A percentile compares a stretch with the other conserved stretches of the same genome.
Evolutionary conservation across 2,888 invertebrate genomes (phyloP).

Genomic region (Synergus japonicus): DNA sequence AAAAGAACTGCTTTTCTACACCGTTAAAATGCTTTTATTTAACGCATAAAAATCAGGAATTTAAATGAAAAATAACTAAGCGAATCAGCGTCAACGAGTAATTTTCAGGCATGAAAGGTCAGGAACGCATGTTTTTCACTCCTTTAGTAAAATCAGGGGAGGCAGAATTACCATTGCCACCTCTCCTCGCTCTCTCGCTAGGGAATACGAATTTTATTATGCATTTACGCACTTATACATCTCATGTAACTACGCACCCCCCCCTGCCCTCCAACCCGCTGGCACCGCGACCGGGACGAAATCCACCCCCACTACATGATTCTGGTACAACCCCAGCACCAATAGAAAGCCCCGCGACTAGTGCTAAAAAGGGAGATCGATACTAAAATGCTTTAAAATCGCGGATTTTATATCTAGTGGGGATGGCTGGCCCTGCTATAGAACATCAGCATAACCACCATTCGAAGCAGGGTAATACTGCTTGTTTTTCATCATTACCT

Average conservation of each 20-base stretch:
- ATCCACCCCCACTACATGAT: slow-evolving; percentile 72
- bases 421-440: slow-evolving; percentile 62
- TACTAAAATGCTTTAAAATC: slow-evolving; percentile 83
- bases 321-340: slow-evolving; percentile 67
- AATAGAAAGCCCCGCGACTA: slow-evolving; percentile 74
- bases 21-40: not conserved
- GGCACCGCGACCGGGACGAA: slow-evolving; percentile 61
- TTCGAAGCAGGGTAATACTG: slow-evolving; percentile 15
- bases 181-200: slow-evolving; percentile 48
- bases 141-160: slow-evolving; percentile 68
- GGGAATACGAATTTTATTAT: slow-evolving; percentile 74
- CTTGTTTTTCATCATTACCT: slow-evolving; percentile 39
- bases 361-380: slow-evolving; percentile 83
- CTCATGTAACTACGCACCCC: slow-evolving; percentile 71
- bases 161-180: slow-evolving; percentile 51
- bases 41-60: not conserved
- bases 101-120: slow-evolving; percentile 43
- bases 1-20: not conserved
- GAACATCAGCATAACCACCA: slow-evolving; percentile 50
- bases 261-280: slow-evolving; percentile 53
- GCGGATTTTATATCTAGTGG: slow-evolving; percentile 82
- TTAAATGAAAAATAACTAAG: not conserved
- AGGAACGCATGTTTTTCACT: slow-evolving; percentile 71
- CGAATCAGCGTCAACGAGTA: slow-evolving; percentile 7
- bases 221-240: slow-evolving; percentile 77